Evolutionary conservation across 2,797 vertebrate species (phyloP).

Genomic region (Gila robusta): DNA sequence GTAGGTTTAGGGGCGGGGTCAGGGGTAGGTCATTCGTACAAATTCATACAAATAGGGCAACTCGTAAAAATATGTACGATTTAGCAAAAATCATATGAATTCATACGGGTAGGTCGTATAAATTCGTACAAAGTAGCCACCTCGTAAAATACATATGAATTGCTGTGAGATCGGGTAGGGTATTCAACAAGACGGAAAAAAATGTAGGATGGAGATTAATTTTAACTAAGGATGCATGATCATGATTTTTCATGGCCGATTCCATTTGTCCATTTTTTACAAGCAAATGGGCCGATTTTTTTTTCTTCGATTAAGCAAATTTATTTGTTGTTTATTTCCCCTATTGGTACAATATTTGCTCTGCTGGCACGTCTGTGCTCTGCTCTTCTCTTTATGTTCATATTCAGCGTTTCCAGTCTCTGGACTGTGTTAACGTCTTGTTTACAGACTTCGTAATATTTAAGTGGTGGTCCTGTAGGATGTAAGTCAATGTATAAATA

Average conservation of each 20-base stretch:
- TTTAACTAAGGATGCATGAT: background rate
- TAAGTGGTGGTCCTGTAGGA: background rate
- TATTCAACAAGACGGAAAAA: background rate
- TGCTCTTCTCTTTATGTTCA: background rate
- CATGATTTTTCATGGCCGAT: background rate
- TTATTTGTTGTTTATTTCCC: background rate
- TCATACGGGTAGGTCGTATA: too few relatives aligned
- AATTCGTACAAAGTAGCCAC: too few relatives aligned
- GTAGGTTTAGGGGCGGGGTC: too few relatives aligned
- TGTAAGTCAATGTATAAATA: background rate
- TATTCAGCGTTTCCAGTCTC: background rate
- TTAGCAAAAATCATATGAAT: too few relatives aligned
- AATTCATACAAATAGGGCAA: too few relatives aligned
- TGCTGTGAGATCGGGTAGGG: too few relatives aligned
- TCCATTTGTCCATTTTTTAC: background rate
- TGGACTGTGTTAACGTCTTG: background rate
- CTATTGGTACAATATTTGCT: background rate
- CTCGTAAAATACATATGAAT: too few relatives aligned
- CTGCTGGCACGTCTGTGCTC: too few relatives aligned
- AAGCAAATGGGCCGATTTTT: background rate
- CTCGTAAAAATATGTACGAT: too few relatives aligned
- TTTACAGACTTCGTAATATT: background rate
- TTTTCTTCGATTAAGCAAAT: background rate
- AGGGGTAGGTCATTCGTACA: too few relatives aligned
- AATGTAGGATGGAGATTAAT: background rate